These are phyloP conservation scores for Thera obeliscata DNA, from an alignment of 2,888 invertebrate species.

Conservation along the genomic window DNA sequence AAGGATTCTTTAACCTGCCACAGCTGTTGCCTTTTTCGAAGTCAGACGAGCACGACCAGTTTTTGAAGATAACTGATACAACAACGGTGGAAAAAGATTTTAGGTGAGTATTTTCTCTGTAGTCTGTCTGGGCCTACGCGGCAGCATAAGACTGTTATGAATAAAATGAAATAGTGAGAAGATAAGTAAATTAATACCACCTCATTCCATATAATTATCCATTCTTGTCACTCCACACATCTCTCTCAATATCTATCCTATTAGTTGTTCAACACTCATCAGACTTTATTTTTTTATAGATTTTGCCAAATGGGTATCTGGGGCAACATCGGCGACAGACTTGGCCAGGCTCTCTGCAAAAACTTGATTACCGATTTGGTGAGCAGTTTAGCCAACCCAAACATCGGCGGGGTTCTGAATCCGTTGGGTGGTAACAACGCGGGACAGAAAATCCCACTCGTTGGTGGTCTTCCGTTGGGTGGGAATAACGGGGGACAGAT, in stretches of 20 bases:
- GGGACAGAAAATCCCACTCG: constrained; percentile 11
- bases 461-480: constrained; percentile 24
- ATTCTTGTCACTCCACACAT: too few relatives aligned
- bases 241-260: too few relatives aligned
- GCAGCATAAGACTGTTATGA: too few relatives aligned
- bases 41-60: constrained; percentile 67
- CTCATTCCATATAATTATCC: not conserved
- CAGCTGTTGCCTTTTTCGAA: constrained; percentile 51
- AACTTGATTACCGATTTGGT: constrained; percentile 64
- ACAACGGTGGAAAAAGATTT: constrained; percentile 69
- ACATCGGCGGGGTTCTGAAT: constrained; percentile 5
- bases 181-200: too few relatives aligned
- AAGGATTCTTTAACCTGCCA: constrained; percentile 49
- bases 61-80: constrained; percentile 62
- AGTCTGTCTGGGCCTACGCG: not conserved
- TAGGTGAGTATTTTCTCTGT: constrained; percentile 52
- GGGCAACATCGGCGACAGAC: constrained; percentile 85
- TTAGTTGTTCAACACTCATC: too few relatives aligned
- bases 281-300: constrained; percentile 56
- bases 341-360: constrained; percentile 83
- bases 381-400: constrained; percentile 13
- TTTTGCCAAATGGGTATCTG: constrained; percentile 89
- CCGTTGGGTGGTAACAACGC: constrained; percentile 6
- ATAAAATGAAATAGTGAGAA: too few relatives aligned
- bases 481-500: constrained; percentile 5